A percentile compares a stretch with the other conserved stretches of the same genome.
Evolutionary conservation across 2,888 invertebrate species (phyloP).

Genomic region (Chalcosyrphus nemorum): DNA sequence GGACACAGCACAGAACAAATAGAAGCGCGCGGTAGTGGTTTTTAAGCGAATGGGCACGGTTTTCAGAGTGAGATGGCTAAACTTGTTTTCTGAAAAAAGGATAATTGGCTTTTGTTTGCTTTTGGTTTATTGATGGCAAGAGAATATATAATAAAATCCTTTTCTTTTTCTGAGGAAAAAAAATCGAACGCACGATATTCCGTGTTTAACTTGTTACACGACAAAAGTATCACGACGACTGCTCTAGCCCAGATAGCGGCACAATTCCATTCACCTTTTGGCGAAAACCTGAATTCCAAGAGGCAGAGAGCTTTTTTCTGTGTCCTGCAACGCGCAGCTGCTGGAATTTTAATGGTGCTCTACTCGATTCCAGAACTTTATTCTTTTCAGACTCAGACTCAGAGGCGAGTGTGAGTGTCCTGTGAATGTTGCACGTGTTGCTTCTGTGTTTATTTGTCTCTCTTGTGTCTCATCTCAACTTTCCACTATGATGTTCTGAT

Average conservation of each 20-base stretch:
- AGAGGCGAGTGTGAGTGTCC: not conserved
- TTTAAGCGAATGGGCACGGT: not conserved
- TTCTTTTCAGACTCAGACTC: no score
- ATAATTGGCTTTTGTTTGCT: conserved; percentile 15
- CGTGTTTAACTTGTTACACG: conserved; percentile 70
- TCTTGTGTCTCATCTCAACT: conserved; percentile 33
- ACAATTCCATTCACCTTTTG: conserved; percentile 70
- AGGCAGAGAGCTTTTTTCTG: conserved; percentile 44
- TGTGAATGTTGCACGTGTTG: conserved; percentile 70
- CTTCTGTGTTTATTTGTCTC: conserved; percentile 58
- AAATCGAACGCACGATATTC: conserved; percentile 46
- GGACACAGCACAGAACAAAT: not conserved
- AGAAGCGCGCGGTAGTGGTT: conserved; percentile 23
- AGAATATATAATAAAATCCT: conserved; percentile 8
- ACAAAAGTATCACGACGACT: conserved; percentile 71
- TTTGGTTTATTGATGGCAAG: not conserved
- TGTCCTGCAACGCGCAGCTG: conserved; percentile 19
- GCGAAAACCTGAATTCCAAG: conserved; percentile 60
- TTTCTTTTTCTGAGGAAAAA: no score
- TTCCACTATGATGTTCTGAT: conserved; percentile 38
- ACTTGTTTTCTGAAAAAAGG: conserved; percentile 25
- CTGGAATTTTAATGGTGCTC: conserved; percentile 20
- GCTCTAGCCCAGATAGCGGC: conserved; percentile 69
- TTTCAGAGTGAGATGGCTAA: conserved; percentile 14
- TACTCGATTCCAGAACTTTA: conserved; percentile 27